Base-by-base conservation (phyloP, 2,797 vertebrate genomes). In the Spinus olivaceus region DNA sequence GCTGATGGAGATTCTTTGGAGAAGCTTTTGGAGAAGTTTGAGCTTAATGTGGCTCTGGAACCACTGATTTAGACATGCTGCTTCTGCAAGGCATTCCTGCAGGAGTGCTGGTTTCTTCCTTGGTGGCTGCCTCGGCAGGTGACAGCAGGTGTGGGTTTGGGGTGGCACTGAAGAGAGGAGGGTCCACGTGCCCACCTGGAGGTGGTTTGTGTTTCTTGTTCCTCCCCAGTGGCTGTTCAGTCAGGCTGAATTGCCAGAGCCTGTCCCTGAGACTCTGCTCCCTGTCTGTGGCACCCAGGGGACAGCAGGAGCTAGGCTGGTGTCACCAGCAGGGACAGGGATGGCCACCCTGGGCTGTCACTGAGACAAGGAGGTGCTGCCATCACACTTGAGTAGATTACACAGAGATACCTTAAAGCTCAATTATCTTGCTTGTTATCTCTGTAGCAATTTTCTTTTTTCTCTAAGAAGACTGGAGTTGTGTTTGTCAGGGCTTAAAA, bases 401-500 rank as follows among this genome's bases (percentile, higher is more conserved):
- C 37, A 72, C 12, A 69, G 71, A 60, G 39, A n/a, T 53, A 37
- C 3, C 27, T 64, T 54, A 69, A 87, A 92, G 56, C 82, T 78
- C 88, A 79, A 37, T 94, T 88, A 61, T 20, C 74, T 92, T 88
- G 16, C 21, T 93, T 81, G 73, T 73, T 82, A 44, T 21, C 39
- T 88, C 35, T 53, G 17, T 22, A 70, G 49, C 41, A 21, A 13
- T 47, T 57, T 59, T 24, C 27, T n/a, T 64, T 64, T 53, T 66
- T 23, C 25, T 44, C n/a, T 39, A 11, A 50, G 50, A 77, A 86
- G 63, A 7, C 27, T 72, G 37, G 53, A 84, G 69, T 91, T 89
- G 22, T 61, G 30, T 81, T 91, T 81, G 41, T 82, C 80, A 81
- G 47, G 25, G 35, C 37, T 95, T 86, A 35, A 23, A 83, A 47